Conservation (phyloP, 2,797 vertebrate species). For the Siniperca obscura region DNA sequence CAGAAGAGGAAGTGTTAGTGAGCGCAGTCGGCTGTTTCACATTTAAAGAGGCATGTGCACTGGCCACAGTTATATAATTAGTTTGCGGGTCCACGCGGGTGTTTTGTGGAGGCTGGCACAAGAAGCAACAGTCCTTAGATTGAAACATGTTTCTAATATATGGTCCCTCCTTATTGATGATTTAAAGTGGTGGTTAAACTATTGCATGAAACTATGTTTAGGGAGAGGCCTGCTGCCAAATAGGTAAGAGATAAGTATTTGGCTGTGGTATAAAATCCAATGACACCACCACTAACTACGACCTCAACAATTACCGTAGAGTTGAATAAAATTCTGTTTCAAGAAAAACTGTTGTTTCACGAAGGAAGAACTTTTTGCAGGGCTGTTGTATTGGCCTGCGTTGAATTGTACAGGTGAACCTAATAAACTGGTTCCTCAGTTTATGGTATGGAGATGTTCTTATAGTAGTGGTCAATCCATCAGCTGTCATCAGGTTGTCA, state of each 20-base stretch:
- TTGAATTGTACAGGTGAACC: conserved; percentile 2
- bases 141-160: not conserved
- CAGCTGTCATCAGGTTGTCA: not conserved
- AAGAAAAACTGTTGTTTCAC: not conserved
- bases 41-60: not conserved
- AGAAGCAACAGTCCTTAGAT: not conserved
- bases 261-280: not conserved
- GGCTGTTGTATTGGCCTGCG: not conserved
- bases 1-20: not conserved
- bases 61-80: not conserved
- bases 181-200: not conserved
- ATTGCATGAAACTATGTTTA: not conserved
- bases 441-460: not conserved
- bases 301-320: not conserved
- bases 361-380: not conserved
- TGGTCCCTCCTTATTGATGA: not conserved
- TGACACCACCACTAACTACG: not conserved
- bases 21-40: not conserved
- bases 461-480: not conserved
- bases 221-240: not conserved
- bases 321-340: not conserved
- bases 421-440: not conserved
- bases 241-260: not conserved
- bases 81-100: not conserved
- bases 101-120: not conserved